Conservation (phyloP, 1,140 invertebrate genomes). For the Chironomus striatipennis region DNA sequence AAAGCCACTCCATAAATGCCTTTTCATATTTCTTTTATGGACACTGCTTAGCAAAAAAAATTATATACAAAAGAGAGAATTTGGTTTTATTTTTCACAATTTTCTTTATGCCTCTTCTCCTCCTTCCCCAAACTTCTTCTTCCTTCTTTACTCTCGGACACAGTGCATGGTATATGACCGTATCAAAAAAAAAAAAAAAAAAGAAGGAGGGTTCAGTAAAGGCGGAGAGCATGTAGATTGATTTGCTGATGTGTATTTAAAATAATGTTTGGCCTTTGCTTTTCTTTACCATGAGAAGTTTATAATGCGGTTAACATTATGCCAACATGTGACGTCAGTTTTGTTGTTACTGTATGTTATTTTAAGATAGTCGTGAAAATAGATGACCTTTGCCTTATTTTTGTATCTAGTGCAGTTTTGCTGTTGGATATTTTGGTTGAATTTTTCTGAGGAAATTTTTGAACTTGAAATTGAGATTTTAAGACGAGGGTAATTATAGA, state of each 20-base stretch:
- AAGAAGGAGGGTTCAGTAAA: background rate
- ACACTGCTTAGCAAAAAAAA: background rate
- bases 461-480: too few relatives aligned
- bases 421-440: too few relatives aligned
- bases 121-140: too few relatives aligned
- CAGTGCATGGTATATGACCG: too few relatives aligned
- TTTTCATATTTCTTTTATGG: background rate
- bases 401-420: too few relatives aligned
- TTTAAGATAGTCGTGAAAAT: too few relatives aligned
- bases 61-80: background rate
- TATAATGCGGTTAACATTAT: conserved; percentile 1
- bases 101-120: background rate
- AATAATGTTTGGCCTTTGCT: background rate
- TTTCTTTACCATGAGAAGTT: background rate
- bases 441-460: too few relatives aligned
- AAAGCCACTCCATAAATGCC: background rate
- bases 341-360: background rate
- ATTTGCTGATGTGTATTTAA: conserved; percentile 9
- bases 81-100: background rate
- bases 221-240: background rate
- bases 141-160: too few relatives aligned
- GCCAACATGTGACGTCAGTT: background rate
- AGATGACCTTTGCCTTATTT: too few relatives aligned
- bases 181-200: background rate
- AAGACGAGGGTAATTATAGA: too few relatives aligned